Percentiles rank a stretch among this genome's conserved stretches.
Evolutionary conservation across 2,797 vertebrate genomes (phyloP).

Genomic region (Threskiornis aethiopicus): DNA sequence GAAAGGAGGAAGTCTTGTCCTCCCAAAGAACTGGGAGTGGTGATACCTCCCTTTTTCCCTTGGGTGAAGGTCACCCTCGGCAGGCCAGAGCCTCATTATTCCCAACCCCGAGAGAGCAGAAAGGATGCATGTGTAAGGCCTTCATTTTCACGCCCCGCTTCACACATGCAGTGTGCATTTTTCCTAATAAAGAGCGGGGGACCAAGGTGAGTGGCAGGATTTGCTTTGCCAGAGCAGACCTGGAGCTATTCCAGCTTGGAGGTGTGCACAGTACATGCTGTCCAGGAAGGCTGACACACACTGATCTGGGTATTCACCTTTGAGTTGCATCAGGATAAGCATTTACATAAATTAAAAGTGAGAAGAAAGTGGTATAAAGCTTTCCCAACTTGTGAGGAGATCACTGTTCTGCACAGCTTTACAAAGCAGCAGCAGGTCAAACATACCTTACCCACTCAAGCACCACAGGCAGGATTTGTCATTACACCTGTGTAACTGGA

Average conservation of each 20-base stretch:
- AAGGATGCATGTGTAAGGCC: background rate
- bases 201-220: background rate
- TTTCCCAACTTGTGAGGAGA: background rate
- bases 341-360: background rate
- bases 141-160: background rate
- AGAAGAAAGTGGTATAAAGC: background rate
- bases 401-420: background rate
- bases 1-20: background rate
- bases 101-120: background rate
- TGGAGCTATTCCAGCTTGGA: background rate
- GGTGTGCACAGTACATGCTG: background rate
- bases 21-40: background rate
- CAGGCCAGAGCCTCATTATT: background rate
- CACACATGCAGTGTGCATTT: background rate
- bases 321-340: background rate
- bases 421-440: background rate
- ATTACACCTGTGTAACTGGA: background rate
- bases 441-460: background rate
- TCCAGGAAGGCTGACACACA: background rate
- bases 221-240: background rate
- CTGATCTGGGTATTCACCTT: background rate
- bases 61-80: background rate
- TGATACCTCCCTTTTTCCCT: background rate
- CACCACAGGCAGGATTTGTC: background rate
- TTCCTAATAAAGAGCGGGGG: background rate